A percentile compares a stretch with the other conserved stretches of the same genome.
Evolutionary conservation across 2,113 vertebrate genomes (phyloP).

Genomic region (Galeopterus variegatus): DNA sequence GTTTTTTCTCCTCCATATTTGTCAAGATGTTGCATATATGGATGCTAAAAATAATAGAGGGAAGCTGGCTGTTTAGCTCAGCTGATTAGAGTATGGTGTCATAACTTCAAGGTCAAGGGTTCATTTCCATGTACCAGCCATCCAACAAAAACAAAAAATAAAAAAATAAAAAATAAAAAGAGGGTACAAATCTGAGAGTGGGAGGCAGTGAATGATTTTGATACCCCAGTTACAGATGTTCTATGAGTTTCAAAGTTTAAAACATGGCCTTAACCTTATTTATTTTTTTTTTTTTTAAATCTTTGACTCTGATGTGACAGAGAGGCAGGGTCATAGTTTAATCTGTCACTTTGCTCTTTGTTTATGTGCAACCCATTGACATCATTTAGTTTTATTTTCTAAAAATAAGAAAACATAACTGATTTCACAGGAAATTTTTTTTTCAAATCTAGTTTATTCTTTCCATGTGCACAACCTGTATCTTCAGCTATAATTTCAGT

Average conservation of each 20-base stretch:
- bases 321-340: neutral
- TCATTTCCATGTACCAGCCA: neutral
- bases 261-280: neutral
- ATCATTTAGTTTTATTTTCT: neutral
- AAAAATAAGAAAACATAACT: slow-evolving; percentile 20
- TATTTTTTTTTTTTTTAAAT: neutral
- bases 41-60: slow-evolving; percentile 1
- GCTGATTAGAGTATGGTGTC: too few relatives aligned
- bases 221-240: neutral
- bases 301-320: neutral
- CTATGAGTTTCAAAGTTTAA: neutral
- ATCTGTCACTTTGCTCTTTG: neutral
- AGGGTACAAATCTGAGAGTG: neutral
- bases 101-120: too few relatives aligned
- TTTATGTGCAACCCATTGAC: neutral
- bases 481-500: neutral
- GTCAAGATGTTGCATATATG: neutral
- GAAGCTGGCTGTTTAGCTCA: too few relatives aligned
- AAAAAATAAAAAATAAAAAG: neutral
- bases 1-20: neutral
- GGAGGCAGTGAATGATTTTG: neutral
- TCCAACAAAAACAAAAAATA: too few relatives aligned
- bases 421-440: neutral
- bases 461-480: accelerated
- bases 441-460: neutral